phyloP scores from a whole-genome alignment of 2,797 vertebrate genomes.

The Serranus cabrilla region DNA sequence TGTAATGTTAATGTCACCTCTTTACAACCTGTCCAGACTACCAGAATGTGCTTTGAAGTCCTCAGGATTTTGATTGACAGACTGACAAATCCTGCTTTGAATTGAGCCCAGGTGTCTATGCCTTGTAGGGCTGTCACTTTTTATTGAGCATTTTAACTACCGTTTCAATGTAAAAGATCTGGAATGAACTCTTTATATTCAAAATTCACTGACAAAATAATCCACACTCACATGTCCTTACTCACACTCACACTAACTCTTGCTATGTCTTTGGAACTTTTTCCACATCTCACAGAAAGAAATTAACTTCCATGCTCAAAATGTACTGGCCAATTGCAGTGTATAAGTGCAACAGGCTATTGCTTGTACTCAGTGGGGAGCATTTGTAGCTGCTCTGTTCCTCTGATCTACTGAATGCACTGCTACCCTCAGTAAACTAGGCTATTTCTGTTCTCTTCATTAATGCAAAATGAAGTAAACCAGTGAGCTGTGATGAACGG shows the following conservation, averaged over 20 bases:
- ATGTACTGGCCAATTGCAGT: neutral
- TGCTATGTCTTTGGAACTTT: neutral
- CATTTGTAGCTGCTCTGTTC: neutral
- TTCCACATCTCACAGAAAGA: neutral
- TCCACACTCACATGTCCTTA: neutral
- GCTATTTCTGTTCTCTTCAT: neutral
- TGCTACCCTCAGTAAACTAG: neutral
- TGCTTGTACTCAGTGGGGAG: neutral
- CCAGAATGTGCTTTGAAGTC: neutral
- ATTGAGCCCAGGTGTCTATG: neutral
- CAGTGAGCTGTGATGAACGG: neutral
- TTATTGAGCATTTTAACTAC: neutral
- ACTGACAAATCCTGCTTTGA: neutral
- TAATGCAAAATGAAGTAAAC: neutral
- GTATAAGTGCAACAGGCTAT: neutral
- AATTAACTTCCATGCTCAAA: neutral
- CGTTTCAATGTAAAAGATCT: neutral
- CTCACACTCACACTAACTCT: too few relatives aligned
- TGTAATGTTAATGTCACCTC: neutral
- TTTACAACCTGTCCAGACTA: neutral
- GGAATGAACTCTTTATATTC: neutral
- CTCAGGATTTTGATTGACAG: neutral
- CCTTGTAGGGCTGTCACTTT: neutral
- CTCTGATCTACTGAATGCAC: neutral
- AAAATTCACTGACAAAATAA: neutral